Base-by-base conservation (phyloP, 1,140 invertebrate species). In the Drosophila subobscura region DNA sequence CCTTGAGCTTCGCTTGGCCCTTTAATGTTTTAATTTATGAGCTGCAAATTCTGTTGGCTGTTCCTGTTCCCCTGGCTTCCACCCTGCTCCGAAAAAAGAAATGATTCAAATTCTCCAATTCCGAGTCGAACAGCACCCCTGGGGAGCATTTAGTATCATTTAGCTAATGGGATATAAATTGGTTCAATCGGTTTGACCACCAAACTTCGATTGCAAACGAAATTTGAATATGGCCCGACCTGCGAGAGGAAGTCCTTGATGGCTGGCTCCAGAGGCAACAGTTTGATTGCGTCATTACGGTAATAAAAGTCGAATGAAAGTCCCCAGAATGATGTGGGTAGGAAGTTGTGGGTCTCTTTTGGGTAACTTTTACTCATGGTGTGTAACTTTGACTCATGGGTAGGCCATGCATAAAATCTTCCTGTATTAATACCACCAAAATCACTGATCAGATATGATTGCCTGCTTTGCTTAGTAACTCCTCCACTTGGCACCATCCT, bases 131-230 rank as follows among this genome's bases (percentile, higher is more conserved):
- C 2, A 16, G 8, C 45, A 49, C 79, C 67, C 79, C 74, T 76
- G 72, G 51, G 52, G 76, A 25, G 80, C 66, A 84, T 77, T 79
- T 74, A 80, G 73, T 86, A 73, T 77, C 73, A 85, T 85, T 85
- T 85, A 67, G 80, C 79, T 86, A 86, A 86, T 86, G 81, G 73
- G 20, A 71, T 66, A 80, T 81, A 85, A 85, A 86, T 85, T 86
- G 77, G 60, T 37, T 66, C 71, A 58, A 60, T 72, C 65, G 73
- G 51, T 47, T 71, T 23, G 54, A 10, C 51, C 64, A 7, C 42
- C 65, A 47, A 77, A 71, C n/a, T 64, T 71, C 37, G 41, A 57
- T 45, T 70, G 51, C 47, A 59, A 64, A 63, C 56, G 41, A 58
- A 45, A 16, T 40, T 14, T 25, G 52, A 49, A 50, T 58, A 27